A percentile compares a stretch with the other conserved stretches of the same genome.
These are phyloP conservation scores for Nematolebias whitei DNA, from an alignment of 2,113 vertebrate genomes.

Conservation along the genomic window DNA sequence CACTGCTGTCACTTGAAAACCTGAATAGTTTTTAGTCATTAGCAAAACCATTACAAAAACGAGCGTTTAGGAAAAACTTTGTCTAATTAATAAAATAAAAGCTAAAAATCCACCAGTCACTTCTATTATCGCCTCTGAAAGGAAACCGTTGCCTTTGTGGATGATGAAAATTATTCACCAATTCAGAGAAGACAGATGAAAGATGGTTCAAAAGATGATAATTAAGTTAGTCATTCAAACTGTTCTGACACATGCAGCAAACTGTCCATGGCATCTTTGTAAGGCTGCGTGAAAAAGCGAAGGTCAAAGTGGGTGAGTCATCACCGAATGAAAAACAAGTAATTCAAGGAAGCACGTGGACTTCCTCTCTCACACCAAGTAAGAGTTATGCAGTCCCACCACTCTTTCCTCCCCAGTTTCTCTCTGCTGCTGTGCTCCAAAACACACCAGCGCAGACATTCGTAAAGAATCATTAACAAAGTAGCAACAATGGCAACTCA, in stretches of 20 bases:
- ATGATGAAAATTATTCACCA: neutral
- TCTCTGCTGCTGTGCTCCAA: neutral
- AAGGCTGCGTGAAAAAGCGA: conserved; percentile 1
- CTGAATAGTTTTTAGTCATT: conserved; percentile 12
- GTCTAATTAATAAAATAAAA: too few relatives aligned
- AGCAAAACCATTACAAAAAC: neutral
- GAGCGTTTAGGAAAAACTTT: too few relatives aligned
- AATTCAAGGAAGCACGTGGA: conserved; percentile 17
- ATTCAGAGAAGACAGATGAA: neutral
- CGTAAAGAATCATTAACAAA: conserved; percentile 38
- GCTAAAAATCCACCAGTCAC: too few relatives aligned
- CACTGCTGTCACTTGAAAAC: conserved; percentile 39
- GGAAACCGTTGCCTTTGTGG: too few relatives aligned
- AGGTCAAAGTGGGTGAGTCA: conserved; percentile 8
- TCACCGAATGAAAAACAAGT: conserved; percentile 20
- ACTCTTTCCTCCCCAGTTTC: neutral
- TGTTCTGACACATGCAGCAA: neutral
- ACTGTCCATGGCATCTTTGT: neutral
- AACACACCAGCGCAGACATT: conserved; percentile 10
- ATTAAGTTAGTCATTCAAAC: neutral
- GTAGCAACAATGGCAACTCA: conserved; percentile 29
- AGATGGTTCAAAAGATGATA: neutral
- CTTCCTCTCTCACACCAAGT: conserved; percentile 8
- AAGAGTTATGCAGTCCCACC: conserved; percentile 18
- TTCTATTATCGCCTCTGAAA: neutral